phyloP scores from a whole-genome alignment of 53 echinoderm and acorn worm species.

The Crossaster papposus region DNA sequence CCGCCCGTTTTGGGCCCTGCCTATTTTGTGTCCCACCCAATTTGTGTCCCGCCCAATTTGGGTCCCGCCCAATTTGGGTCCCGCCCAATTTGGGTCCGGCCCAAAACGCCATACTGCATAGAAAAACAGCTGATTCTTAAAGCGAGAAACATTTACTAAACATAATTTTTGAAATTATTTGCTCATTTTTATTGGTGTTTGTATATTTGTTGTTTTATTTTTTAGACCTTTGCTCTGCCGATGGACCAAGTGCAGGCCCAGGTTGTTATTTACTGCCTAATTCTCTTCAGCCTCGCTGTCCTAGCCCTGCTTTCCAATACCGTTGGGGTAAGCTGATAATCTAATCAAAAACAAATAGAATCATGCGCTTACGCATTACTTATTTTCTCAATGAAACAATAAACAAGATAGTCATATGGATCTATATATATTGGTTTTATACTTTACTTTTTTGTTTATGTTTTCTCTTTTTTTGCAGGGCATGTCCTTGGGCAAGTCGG shows the following conservation, averaged over 20 bases:
- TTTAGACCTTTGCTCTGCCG: constrained; percentile 40
- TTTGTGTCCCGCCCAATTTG: too few relatives aligned
- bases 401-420: too few relatives aligned
- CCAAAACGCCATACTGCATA: too few relatives aligned
- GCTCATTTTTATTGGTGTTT: neutral
- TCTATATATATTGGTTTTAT: too few relatives aligned
- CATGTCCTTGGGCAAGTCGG: constrained; percentile 66
- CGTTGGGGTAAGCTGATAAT: neutral
- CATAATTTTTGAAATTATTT: neutral
- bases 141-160: neutral
- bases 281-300: constrained; percentile 41
- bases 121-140: too few relatives aligned
- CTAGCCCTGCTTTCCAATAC: constrained; percentile 28
- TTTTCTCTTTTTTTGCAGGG: constrained; percentile 14
- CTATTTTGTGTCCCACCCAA: too few relatives aligned
- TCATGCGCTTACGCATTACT: too few relatives aligned
- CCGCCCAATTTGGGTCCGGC: too few relatives aligned
- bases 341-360: neutral
- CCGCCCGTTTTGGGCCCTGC: too few relatives aligned
- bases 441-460: neutral
- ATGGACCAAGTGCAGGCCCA: neutral
- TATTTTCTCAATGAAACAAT: too few relatives aligned
- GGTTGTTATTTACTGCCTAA: constrained; percentile 30
- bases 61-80: too few relatives aligned
- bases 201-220: neutral